Evolutionary conservation across 2,888 invertebrate genomes (phyloP), one percentile per base, ranked within the genome.

Genomic region (Xestobium rufovillosum): DNA sequence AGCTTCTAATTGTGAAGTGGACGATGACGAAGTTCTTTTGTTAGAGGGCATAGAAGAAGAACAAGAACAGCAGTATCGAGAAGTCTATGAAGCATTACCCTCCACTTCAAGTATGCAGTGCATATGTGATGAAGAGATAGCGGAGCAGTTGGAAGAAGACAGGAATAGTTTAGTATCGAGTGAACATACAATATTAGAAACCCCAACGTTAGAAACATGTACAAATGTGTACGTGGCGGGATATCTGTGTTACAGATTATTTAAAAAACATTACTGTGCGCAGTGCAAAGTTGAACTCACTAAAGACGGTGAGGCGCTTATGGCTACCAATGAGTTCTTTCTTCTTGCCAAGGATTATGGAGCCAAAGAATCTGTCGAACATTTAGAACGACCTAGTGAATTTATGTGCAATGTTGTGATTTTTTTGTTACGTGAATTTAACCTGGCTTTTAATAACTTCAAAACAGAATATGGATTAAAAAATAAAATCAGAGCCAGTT

Each of bases 1-100:
- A 27, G 30, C 43, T 1, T 26, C 36, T 35, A 47, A 47, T 34
- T 47, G 44, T 31, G 30, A 40, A 38, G 25, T 33, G 13, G 40
- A 32, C 14, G 28, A 38, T 27, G 36, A 35, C 8, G 34, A 32
- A 23, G 12, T 16, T n/a, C 16, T 42, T n/a, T 26, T 36, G 28
- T 14, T 39, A 26, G 29, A 15, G n/a, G 29, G n/a, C n/a, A n/a
- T n/a, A n/a, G n/a, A 19, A 8, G 23, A 19, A 19, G 23, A 19
- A 19, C 6, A 8, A 8, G n/a, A 6, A 8, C 23, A 19, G n/a
- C n/a, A 6, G n/a, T 6, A 19, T 8, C 6, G 6, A n/a, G 6
- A 8, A 19, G 6, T 19, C n/a, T 19, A 19, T n/a, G n/a, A 6
- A 19, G 23, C 23, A 6, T 6, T 8, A 19, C n/a, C 23, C 6